Evolutionary conservation across 2,113 vertebrate genomes (phyloP), one percentile per base, ranked within the genome.

Genomic region (Colossoma macropomum): DNA sequence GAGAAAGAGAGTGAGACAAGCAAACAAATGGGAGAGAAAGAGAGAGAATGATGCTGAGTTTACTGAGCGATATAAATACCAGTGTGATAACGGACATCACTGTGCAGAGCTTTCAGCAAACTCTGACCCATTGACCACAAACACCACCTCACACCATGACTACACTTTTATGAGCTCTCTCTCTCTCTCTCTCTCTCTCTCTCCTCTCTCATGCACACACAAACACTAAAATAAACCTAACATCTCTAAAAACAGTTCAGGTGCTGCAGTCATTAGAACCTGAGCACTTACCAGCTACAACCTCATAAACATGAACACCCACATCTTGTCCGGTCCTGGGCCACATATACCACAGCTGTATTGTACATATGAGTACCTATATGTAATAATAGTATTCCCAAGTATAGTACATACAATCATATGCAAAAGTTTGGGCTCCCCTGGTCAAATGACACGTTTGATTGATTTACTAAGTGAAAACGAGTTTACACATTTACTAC

Each of bases 71-170:
- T 59, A 62, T 62, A 80, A 72, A 80, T 62, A 72, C 34, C 41
- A 45, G 30, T n/a, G 65, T 6, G 25, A 27, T 54, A 81, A 65
- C n/a, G 45, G 52, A 59, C 59, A 38, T 75, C 30, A 81, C 12
- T 75, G 68, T 45, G 34, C 15, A 38, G 32, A 13, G 12, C 27
- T 34, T 50, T 25, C 34, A 77, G 59, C 30, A 50, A 59, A 77
- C 60, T 30, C 73, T 83, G 68, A 83, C 65, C 73, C 50, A 70
- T n/a, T 83, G 65, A 83, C 63, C 74, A 70, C 32, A 76, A 70
- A 45, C 62, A 70, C 23, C 41, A 68, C 66, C 60, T 68, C 62
- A 52, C 23, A 82, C 30, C 25, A 66, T 41, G 80, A 27, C 52
- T 76, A 7, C 32, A 75, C 30, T 54, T 25, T 41, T 70, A 41